A percentile compares a stretch with the other conserved stretches of the same genome.
phyloP scores from a whole-genome alignment of 2,888 invertebrate genomes.

The Luffia ferchaultella region DNA sequence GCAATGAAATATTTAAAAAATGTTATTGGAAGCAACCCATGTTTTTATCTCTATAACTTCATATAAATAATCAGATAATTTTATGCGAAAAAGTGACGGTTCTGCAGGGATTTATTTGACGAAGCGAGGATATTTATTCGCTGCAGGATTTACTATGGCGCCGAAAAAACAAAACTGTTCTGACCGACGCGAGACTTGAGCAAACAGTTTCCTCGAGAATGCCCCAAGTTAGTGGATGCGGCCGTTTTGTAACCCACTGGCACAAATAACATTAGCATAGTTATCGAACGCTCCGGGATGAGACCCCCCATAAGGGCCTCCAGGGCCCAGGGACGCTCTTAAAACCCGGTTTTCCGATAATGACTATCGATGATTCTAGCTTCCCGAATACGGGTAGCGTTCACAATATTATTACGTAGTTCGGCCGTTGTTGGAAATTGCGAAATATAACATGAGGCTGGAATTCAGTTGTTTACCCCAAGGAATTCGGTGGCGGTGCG shows the following conservation, averaged over 20 bases:
- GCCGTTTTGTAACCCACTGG: conserved; percentile 54
- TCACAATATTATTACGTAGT: conserved; percentile 62
- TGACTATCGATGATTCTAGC: conserved; percentile 60
- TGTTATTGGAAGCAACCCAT: too few species aligned
- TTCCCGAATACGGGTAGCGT: conserved; percentile 38
- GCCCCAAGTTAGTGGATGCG: conserved; percentile 44
- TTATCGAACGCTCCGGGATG: conserved; percentile 61
- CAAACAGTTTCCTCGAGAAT: conserved; percentile 31
- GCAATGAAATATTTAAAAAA: too few species aligned
- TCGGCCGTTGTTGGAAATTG: conserved; percentile 49
- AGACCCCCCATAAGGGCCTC: conserved; percentile 60
- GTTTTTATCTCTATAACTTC: too few species aligned
- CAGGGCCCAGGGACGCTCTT: conserved; percentile 50
- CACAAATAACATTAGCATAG: conserved; percentile 66
- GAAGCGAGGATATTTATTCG: too few species aligned
- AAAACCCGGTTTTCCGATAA: conserved; percentile 63
- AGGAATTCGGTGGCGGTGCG: conserved; percentile 21
- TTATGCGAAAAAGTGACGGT: too few species aligned
- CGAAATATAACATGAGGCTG: conserved; percentile 43
- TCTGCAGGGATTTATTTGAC: too few species aligned
- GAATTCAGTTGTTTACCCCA: conserved; percentile 43
- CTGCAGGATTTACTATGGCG: too few species aligned
- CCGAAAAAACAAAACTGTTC: too few species aligned
- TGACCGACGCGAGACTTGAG: too few species aligned
- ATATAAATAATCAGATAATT: too few species aligned